A percentile compares a stretch with the other conserved stretches of the same genome.
Evolutionary conservation across 2,797 vertebrate species (phyloP).

Genomic region (Rhinella marina): DNA sequence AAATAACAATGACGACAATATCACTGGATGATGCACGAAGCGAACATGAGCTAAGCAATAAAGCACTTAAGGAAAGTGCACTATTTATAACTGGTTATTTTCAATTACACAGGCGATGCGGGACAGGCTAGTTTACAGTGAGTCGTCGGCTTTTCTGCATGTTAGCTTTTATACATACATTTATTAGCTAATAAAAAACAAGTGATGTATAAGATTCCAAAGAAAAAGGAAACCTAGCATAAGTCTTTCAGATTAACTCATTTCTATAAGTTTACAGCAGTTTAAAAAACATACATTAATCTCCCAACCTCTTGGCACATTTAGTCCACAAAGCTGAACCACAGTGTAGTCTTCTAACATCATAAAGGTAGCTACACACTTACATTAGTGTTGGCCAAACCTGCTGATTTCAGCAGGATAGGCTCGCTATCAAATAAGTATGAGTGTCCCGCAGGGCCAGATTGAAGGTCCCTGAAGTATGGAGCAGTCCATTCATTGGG

Average conservation of each 20-base stretch:
- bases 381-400: too few species aligned
- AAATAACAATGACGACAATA: slow-evolving; percentile 24
- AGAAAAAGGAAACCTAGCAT: not conserved
- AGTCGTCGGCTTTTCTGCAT: not conserved
- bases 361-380: too few species aligned
- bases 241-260: not conserved
- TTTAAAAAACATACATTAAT: not conserved
- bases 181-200: slow-evolving; percentile 11
- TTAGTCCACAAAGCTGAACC: not conserved
- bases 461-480: too few species aligned
- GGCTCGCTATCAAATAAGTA: too few species aligned
- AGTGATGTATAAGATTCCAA: not conserved
- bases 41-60: slow-evolving; percentile 32
- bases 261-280: not conserved
- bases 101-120: slow-evolving; percentile 10
- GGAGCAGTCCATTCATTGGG: too few species aligned
- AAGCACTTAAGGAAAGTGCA: slow-evolving; percentile 22
- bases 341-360: too few species aligned
- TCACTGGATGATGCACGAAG: slow-evolving; percentile 23
- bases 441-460: too few species aligned
- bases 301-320: not conserved
- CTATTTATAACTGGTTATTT: slow-evolving; percentile 27
- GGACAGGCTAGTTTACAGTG: slow-evolving; percentile 1
- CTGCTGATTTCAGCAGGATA: too few species aligned
- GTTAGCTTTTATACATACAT: not conserved